Conservation (phyloP, 2,888 invertebrate species). For the Marronus borbonicus region DNA sequence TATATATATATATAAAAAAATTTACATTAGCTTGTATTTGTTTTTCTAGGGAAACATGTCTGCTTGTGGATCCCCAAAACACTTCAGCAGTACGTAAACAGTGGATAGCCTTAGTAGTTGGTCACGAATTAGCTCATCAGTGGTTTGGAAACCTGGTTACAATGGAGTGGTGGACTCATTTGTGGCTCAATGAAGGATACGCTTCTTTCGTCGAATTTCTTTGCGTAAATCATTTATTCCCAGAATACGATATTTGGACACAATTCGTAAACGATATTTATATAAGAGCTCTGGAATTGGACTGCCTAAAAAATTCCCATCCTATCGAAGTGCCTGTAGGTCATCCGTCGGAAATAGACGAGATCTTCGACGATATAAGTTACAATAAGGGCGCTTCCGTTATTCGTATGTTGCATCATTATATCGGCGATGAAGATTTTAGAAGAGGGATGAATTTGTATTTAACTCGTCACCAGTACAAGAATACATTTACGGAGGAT, state of each 20-base stretch:
- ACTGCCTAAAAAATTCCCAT: slow-evolving; percentile 92
- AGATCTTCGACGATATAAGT: slow-evolving; percentile 97
- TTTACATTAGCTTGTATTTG: not conserved
- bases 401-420: slow-evolving; percentile 93
- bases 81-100: slow-evolving; percentile 88
- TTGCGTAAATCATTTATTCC: slow-evolving; percentile 92
- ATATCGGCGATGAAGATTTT: slow-evolving; percentile 93
- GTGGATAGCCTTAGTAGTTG: slow-evolving; percentile 89
- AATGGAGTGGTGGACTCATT: slow-evolving; percentile 98
- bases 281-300: slow-evolving; percentile 87
- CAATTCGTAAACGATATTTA: slow-evolving; percentile 95
- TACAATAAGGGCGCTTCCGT: slow-evolving; percentile 92
- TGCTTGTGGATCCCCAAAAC: slow-evolving; percentile 91
- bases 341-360: slow-evolving; percentile 95
- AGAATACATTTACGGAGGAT: slow-evolving; percentile 93
- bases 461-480: slow-evolving; percentile 87
- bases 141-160: slow-evolving; percentile 99
- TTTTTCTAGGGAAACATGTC: slow-evolving; percentile 82
- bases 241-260: slow-evolving; percentile 97
- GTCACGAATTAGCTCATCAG: slow-evolving; percentile 95
- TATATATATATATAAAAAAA: too few relatives aligned
- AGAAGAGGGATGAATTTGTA: slow-evolving; percentile 93
- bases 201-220: slow-evolving; percentile 96
- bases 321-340: slow-evolving; percentile 96
- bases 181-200: slow-evolving; percentile 92